Conservation (phyloP, 2,888 invertebrate species). For the Pharmacophagus antenor region DNA sequence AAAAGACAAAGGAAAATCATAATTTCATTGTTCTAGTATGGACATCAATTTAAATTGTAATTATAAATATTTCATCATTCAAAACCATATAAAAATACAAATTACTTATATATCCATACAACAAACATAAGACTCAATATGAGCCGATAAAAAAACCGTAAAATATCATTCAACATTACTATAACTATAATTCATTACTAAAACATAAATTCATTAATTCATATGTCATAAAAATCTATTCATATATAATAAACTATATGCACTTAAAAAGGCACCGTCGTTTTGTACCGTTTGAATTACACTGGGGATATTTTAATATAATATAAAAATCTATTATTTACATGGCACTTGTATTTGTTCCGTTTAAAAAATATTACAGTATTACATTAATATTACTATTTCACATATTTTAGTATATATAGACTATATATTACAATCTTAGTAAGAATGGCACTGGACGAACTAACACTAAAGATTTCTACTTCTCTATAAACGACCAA, state of each 20-base stretch:
- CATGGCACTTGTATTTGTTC: slow-evolving; percentile 35
- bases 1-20: not conserved
- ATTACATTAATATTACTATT: slow-evolving; percentile 39
- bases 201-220: slow-evolving; percentile 30
- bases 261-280: slow-evolving; percentile 32
- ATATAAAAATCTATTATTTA: slow-evolving; percentile 31
- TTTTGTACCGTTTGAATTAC: slow-evolving; percentile 41
- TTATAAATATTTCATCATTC: slow-evolving; percentile 5
- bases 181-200: slow-evolving; percentile 41
- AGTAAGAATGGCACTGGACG: slow-evolving; percentile 57
- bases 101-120: slow-evolving; percentile 37
- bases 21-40: not conserved
- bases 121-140: slow-evolving; percentile 65
- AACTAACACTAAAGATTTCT: slow-evolving; percentile 39
- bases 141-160: slow-evolving; percentile 60
- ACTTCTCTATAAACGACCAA: slow-evolving; percentile 32
- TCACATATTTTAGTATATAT: slow-evolving; percentile 34
- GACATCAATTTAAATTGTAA: slow-evolving; percentile 2
- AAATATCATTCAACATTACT: slow-evolving; percentile 55
- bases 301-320: slow-evolving; percentile 47
- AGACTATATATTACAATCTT: slow-evolving; percentile 35
- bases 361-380: slow-evolving; percentile 15
- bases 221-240: slow-evolving; percentile 3
- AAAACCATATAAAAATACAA: slow-evolving; percentile 31
- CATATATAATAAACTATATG: slow-evolving; percentile 27